Conservation (phyloP, 2,113 vertebrate genomes). For the Chascanopsetta lugubris region DNA sequence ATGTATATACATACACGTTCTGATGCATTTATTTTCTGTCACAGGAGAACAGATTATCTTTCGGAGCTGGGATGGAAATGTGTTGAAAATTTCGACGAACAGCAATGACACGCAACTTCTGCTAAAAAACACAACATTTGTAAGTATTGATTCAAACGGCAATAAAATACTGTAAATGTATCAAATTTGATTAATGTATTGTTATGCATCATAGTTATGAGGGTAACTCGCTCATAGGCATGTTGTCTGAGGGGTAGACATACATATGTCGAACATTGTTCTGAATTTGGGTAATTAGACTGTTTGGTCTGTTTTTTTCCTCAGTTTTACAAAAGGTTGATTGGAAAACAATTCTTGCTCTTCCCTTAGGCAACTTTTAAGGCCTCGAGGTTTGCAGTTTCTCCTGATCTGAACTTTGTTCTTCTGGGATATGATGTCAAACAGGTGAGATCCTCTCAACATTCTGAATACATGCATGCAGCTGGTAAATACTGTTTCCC, state of each 20-base stretch:
- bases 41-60: slow-evolving; percentile 73
- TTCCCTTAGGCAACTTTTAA: slow-evolving; percentile 88
- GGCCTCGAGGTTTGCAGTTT: slow-evolving; percentile 90
- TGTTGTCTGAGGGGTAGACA: not conserved
- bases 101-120: slow-evolving; percentile 73
- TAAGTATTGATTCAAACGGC: slow-evolving; percentile 48
- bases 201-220: not conserved
- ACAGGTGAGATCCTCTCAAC: slow-evolving; percentile 82
- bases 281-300: not conserved
- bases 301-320: not conserved
- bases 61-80: slow-evolving; percentile 71
- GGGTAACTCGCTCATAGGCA: not conserved
- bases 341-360: slow-evolving; percentile 6
- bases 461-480: slow-evolving; percentile 1
- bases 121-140: slow-evolving; percentile 80
- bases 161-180: not conserved
- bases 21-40: slow-evolving; percentile 6
- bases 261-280: not conserved
- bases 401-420: slow-evolving; percentile 91
- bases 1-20: not conserved
- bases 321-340: not conserved
- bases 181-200: not conserved
- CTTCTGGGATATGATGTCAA: slow-evolving; percentile 93
- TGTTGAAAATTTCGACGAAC: slow-evolving; percentile 62
- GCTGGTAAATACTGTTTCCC: too few relatives aligned